A percentile compares a stretch with the other conserved stretches of the same genome.
Conservation (phyloP, 2,888 invertebrate genomes). For the Philonicus albiceps region DNA sequence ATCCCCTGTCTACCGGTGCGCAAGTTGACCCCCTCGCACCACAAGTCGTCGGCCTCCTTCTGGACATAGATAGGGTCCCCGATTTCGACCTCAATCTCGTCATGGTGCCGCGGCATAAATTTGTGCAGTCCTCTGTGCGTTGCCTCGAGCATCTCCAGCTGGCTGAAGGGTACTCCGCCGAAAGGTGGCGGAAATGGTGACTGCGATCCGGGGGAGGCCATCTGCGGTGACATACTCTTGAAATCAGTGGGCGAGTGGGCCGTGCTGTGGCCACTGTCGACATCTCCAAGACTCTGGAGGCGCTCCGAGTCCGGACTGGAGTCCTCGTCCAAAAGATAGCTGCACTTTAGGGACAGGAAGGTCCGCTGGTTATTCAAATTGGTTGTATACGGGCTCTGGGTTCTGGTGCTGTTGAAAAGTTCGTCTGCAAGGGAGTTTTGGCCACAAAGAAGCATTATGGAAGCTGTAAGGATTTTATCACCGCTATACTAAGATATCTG, state of each 20-base stretch:
- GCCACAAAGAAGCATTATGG: conserved; percentile 68
- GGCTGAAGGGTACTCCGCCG: conserved; percentile 80
- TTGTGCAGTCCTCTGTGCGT: conserved; percentile 96
- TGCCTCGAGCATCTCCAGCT: conserved; percentile 86
- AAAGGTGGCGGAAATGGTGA: conserved; percentile 72
- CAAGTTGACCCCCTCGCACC: conserved; percentile 98
- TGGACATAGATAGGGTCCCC: conserved; percentile 97
- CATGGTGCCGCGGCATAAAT: conserved; percentile 93
- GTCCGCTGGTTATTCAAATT: conserved; percentile 63
- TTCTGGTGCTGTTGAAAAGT: conserved; percentile 48
- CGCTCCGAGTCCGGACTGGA: conserved; percentile 88
- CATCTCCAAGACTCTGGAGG: conserved; percentile 76
- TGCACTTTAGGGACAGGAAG: conserved; percentile 76
- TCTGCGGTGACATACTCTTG: conserved; percentile 80
- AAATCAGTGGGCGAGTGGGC: conserved; percentile 91
- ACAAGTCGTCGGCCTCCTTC: conserved; percentile 94
- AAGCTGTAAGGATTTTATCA: conserved; percentile 65
- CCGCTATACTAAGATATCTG: background rate
- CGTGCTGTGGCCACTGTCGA: conserved; percentile 91
- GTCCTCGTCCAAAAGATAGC: conserved; percentile 80
- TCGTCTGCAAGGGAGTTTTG: conserved; percentile 66
- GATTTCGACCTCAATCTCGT: conserved; percentile 96
- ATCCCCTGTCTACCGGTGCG: conserved; percentile 93
- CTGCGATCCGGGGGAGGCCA: conserved; percentile 70
- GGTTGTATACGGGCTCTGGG: conserved; percentile 52